Evolutionary conservation across 1,140 invertebrate species (phyloP).

Genomic region (Aphis gossypii): DNA sequence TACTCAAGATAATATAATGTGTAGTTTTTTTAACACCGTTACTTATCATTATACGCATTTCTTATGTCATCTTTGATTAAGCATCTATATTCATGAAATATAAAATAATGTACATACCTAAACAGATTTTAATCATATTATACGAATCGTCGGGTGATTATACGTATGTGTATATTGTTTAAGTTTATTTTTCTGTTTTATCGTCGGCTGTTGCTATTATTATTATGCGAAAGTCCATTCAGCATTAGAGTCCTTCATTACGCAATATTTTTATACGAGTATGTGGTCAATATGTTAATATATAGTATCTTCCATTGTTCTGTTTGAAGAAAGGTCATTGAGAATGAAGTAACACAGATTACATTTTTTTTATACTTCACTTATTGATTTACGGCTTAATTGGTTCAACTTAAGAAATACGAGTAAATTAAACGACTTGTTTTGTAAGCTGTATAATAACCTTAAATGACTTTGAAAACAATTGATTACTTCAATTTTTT

Average conservation of each 20-base stretch:
- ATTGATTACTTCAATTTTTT: neutral
- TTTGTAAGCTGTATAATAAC: slow-evolving; percentile 4
- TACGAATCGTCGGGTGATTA: neutral
- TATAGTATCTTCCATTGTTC: slow-evolving; percentile 1
- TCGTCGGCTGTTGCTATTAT: neutral
- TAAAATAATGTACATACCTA: neutral
- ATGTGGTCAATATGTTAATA: neutral
- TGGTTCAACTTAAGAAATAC: neutral
- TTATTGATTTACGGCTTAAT: slow-evolving; percentile 30
- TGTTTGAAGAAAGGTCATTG: slow-evolving; percentile 21
- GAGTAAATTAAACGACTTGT: neutral
- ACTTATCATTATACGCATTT: neutral
- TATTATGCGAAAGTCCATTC: slow-evolving; percentile 7
- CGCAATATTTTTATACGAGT: neutral
- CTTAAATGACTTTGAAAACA: neutral
- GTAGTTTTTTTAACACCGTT: neutral
- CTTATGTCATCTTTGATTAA: neutral
- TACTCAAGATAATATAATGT: neutral
- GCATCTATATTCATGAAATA: neutral
- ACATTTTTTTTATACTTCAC: neutral
- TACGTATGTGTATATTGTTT: neutral
- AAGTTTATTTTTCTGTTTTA: neutral
- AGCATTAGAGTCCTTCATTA: neutral
- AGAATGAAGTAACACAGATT: slow-evolving; percentile 23
- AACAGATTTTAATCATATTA: neutral